Evolutionary conservation across 2,113 vertebrate species (phyloP).

Genomic region (Apaloderma vittatum): DNA sequence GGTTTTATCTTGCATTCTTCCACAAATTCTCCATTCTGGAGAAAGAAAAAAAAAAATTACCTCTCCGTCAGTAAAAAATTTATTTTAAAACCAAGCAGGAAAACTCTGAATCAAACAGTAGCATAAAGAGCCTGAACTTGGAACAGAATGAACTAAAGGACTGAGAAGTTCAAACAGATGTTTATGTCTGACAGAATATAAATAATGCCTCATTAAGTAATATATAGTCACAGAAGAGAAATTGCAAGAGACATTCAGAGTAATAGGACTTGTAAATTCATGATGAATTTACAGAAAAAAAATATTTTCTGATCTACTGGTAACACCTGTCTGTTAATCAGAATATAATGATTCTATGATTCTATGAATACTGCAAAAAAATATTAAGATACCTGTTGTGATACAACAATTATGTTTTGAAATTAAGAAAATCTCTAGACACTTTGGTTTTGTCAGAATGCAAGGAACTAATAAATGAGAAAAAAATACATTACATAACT

Average conservation of each 20-base stretch:
- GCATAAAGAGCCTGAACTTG: background rate
- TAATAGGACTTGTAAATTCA: background rate
- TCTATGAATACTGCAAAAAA: background rate
- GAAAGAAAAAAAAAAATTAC: background rate
- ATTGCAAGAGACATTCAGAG: background rate
- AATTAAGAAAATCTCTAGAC: background rate
- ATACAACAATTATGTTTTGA: background rate
- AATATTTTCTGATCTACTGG: background rate
- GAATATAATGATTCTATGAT: background rate
- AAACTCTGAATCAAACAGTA: background rate
- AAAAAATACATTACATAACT: background rate
- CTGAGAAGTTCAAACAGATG: background rate
- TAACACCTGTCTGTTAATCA: background rate
- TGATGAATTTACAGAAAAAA: background rate
- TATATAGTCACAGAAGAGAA: background rate
- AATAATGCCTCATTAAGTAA: background rate
- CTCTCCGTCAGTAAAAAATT: background rate
- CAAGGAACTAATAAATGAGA: background rate
- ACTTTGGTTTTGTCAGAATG: background rate
- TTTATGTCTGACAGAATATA: background rate
- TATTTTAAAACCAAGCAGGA: background rate
- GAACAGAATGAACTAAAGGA: background rate
- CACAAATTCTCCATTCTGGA: background rate
- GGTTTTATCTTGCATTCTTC: background rate
- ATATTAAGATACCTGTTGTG: background rate